A percentile compares a stretch with the other conserved stretches of the same genome.
These are phyloP conservation scores for Chirona hameri DNA, from an alignment of 2,888 invertebrate species.

Conservation along the genomic window DNA sequence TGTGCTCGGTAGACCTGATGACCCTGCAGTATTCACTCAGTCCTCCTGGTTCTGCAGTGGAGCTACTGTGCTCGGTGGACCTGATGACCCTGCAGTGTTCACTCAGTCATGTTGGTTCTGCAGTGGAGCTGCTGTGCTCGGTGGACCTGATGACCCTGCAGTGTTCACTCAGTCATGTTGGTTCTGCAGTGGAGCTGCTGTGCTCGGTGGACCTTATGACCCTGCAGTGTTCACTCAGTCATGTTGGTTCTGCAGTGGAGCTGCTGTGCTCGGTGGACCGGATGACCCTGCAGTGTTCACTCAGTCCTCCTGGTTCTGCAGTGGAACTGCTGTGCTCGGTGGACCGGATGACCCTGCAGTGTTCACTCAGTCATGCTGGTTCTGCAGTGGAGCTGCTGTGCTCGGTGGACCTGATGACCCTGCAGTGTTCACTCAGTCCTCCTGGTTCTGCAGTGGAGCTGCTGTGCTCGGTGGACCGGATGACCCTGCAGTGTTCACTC, in stretches of 20 bases:
- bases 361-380: too few species aligned
- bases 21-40: too few species aligned
- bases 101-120: too few species aligned
- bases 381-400: constrained; percentile 13
- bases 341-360: too few species aligned
- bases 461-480: constrained; percentile 43
- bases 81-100: constrained; percentile 42
- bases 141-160: too few species aligned
- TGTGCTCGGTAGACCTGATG: neutral
- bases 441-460: constrained; percentile 41
- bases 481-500: constrained; percentile 40
- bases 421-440: too few species aligned
- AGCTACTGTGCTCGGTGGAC: constrained; percentile 43
- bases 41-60: constrained; percentile 39
- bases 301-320: too few species aligned
- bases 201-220: neutral
- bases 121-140: too few species aligned
- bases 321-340: too few species aligned
- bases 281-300: constrained; percentile 42
- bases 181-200: neutral
- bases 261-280: constrained; percentile 43
- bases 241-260: constrained; percentile 40
- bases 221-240: too few species aligned
- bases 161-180: too few species aligned
- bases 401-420: neutral